Conservation (phyloP, 2,113 vertebrate species). For the Monopterus albus region DNA sequence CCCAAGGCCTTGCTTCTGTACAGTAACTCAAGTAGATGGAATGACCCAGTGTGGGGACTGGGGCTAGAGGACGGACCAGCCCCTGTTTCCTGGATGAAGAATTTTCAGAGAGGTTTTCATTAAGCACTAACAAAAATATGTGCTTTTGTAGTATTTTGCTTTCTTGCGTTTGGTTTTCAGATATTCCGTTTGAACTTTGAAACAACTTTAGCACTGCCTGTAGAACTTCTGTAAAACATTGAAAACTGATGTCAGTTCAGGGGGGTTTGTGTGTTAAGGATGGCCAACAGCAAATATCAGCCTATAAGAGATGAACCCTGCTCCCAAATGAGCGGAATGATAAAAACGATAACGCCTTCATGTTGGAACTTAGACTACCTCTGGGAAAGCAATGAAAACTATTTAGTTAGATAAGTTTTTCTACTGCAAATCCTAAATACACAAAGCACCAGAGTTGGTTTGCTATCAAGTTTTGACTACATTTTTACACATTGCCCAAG, state of each 20-base stretch:
- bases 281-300: conserved; percentile 19
- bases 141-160: conserved; percentile 11
- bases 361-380: conserved; percentile 34
- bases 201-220: neutral
- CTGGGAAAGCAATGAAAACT: conserved; percentile 41
- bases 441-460: conserved; percentile 19
- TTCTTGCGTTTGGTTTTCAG: neutral
- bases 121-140: neutral
- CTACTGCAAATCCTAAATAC: conserved; percentile 13
- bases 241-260: neutral
- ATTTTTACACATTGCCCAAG: neutral
- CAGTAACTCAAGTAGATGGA: neutral
- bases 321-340: conserved; percentile 48
- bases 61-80: neutral
- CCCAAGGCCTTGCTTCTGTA: conserved; percentile 22
- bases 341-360: conserved; percentile 40
- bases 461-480: conserved; percentile 2
- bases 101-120: conserved; percentile 1
- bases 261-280: neutral
- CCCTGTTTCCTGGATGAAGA: neutral
- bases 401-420: conserved; percentile 43
- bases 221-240: conserved; percentile 8
- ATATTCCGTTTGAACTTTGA: neutral
- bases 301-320: conserved; percentile 42
- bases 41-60: neutral